Evolutionary conservation across 2,113 vertebrate species (phyloP).

Genomic region (Excalfactoria chinensis): DNA sequence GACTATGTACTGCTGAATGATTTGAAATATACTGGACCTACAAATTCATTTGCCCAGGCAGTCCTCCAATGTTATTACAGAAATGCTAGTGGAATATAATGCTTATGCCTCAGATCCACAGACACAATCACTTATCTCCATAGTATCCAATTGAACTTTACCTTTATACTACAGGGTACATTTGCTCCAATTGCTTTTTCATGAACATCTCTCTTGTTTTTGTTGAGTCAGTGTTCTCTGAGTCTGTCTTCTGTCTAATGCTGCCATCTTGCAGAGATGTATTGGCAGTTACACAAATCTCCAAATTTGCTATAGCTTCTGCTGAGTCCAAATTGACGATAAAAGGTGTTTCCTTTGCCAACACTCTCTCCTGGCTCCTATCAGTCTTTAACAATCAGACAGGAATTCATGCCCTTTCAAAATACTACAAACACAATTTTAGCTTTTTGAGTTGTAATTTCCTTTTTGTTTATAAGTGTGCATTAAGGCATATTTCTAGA

Average conservation of each 20-base stretch:
- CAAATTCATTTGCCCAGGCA: not conserved
- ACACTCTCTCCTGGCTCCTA: not conserved
- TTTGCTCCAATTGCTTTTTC: not conserved
- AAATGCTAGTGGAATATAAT: not conserved
- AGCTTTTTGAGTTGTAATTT: not conserved
- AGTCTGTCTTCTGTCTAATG: not conserved
- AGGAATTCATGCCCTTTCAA: not conserved
- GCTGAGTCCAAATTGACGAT: not conserved
- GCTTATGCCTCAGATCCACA: not conserved
- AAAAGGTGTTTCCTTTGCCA: not conserved
- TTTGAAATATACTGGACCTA: not conserved
- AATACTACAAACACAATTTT: not conserved
- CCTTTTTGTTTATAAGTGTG: accelerated
- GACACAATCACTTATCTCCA: not conserved
- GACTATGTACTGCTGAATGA: not conserved
- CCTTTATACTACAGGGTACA: not conserved
- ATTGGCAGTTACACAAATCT: not conserved
- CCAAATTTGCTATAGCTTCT: not conserved
- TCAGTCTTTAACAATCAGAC: not conserved
- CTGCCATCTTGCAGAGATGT: not conserved
- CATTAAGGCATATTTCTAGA: not conserved
- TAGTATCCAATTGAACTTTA: not conserved
- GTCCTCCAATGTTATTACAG: not conserved
- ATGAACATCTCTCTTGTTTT: not conserved
- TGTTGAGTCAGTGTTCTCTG: not conserved